phyloP scores from a whole-genome alignment of 2,888 invertebrate species.

The Cerceris ruficornis region DNA sequence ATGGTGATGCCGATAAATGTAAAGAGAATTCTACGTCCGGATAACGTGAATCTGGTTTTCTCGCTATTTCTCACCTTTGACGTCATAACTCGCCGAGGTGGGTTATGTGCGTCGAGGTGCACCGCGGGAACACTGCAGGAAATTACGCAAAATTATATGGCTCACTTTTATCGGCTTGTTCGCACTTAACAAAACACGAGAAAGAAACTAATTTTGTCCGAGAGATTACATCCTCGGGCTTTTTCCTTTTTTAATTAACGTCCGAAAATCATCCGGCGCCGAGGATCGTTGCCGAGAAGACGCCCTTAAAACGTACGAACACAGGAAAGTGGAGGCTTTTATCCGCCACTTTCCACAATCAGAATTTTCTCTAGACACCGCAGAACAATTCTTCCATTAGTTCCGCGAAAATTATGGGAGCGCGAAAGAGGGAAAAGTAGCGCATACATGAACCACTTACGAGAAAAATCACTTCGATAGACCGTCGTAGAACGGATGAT shows the following conservation, averaged over 20 bases:
- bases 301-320: neutral
- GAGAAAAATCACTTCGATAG: constrained; percentile 23
- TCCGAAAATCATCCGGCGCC: no score
- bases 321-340: constrained; percentile 53
- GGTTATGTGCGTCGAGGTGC: neutral
- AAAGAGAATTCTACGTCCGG: constrained; percentile 52
- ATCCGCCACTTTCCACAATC: constrained; percentile 54
- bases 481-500: neutral
- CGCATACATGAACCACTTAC: constrained; percentile 21
- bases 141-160: constrained; percentile 21
- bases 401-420: constrained; percentile 54
- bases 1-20: constrained; percentile 37
- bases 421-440: constrained; percentile 59
- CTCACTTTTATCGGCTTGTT: neutral
- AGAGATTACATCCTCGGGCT: no score
- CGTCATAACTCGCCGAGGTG: constrained; percentile 34
- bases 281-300: no score
- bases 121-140: neutral
- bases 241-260: no score
- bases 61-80: constrained; percentile 37
- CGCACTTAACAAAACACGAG: neutral
- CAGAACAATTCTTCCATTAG: constrained; percentile 31
- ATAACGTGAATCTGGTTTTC: constrained; percentile 50
- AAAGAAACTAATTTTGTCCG: no score
- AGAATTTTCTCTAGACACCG: constrained; percentile 51